Evolutionary conservation across 1,140 invertebrate species (phyloP), one percentile per base, ranked within the genome.

Genomic region (Parasteatoda tepidariorum): DNA sequence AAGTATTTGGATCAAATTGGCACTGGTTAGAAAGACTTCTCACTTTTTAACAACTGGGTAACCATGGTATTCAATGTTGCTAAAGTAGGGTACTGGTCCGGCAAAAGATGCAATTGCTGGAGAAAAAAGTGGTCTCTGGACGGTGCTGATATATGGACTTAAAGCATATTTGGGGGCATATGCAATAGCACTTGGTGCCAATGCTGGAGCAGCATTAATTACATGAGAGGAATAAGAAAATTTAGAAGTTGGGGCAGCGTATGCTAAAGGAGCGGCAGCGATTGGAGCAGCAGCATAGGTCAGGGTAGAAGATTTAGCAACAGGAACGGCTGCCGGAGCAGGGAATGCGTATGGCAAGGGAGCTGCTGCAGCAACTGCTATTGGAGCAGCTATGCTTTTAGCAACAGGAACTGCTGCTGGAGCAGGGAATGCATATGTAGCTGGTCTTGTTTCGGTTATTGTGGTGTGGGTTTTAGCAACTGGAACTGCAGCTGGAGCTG

Each of bases 281-380:
- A 78, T 24, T 22, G 71, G 83, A 6, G 38, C 62, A 75, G 71
- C 57, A 22, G 73, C 33, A 38, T 61, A 59, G 3, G 62, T 11
- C 15, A 59, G 31, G 24, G 73, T 26, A 31, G 54, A 48, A 11
- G 83, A 64, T 55, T 78, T 71, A 30, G 71, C 71, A 1, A 84
- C 83, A 15, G 83, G 66, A 28, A 84, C 74, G 57, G 85, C 86
- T 38, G 82, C 66, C 67, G 86, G 82, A 48, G 31, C 71, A 6
- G 90, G 89, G 84, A 91, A 67, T 34, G 71, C 55, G 18, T 62
- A 54, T 7, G 67, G 33, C 3, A 54, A 24, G 9, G 67, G 70
- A 4, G 15, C 26, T 18, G 71, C 13, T 73, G 26, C 59, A n/a
- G 54, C 31, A 33, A 62, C 57, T 15, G 73, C 30, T 33, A 33